Evolutionary conservation across 1,140 invertebrate species (phyloP).

Genomic region (Diachasma alloeum): DNA sequence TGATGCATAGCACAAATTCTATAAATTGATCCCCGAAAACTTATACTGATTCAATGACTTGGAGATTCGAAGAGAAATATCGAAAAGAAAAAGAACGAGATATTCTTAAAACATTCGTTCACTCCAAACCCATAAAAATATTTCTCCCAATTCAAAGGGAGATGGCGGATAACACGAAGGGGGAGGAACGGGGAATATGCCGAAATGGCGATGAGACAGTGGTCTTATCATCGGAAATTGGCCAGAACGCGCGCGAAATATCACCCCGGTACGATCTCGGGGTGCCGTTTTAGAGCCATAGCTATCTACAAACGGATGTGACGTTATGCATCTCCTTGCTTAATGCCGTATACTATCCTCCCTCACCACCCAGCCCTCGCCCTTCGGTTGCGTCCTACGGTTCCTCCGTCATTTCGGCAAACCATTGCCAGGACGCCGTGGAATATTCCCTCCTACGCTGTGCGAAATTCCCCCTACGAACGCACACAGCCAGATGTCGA

Average conservation of each 20-base stretch:
- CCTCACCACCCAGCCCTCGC: too few relatives aligned
- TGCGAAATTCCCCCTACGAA: constrained; percentile 6
- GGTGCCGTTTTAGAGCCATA: not conserved
- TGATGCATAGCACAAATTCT: too few relatives aligned
- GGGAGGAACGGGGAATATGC: not conserved
- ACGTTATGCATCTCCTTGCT: constrained; percentile 17
- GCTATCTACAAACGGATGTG: constrained; percentile 22
- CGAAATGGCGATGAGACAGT: constrained; percentile 3
- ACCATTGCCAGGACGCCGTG: not conserved
- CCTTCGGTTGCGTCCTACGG: not conserved
- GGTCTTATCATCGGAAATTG: constrained; percentile 27
- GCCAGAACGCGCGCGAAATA: constrained; percentile 10
- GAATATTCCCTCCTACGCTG: not conserved
- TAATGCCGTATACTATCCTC: not conserved
- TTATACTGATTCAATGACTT: too few relatives aligned
- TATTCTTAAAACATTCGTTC: not conserved
- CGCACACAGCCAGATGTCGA: constrained; percentile 2
- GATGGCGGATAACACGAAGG: not conserved
- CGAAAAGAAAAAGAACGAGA: too few relatives aligned
- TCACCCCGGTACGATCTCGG: constrained; percentile 11
- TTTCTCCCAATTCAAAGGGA: not conserved
- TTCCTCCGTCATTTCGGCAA: not conserved
- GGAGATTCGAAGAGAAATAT: not conserved
- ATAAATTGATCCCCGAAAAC: too few relatives aligned
- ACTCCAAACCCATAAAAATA: not conserved